Base-by-base conservation (phyloP, 2,113 vertebrate species). In the Zootoca vivipara region DNA sequence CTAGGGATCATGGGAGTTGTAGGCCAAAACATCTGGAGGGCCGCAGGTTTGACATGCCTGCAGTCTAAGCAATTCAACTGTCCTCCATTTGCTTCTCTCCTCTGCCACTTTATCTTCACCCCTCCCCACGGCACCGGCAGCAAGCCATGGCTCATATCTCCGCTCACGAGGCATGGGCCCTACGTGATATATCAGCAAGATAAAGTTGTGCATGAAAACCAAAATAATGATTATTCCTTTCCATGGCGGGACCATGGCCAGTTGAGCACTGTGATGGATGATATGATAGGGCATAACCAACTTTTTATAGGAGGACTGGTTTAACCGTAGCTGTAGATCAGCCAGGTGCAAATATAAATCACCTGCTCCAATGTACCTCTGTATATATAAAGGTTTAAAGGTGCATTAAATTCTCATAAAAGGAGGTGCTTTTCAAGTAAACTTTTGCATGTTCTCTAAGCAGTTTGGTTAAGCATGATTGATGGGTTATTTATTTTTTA, bases 381-480 rank as follows among this genome's bases (percentile, higher is more conserved):
- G 87, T 73, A 73, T 56, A 89, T 70, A 88, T 87, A 90, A 79
- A 82, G 62, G 12, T 93, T 89, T 91, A 85, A 94, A 92, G 89
- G 85, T 56, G 58, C 70, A 84, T 77, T 80, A 78, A 69, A 83
- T 33, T 42, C 87, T 90, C 92, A 87, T 92, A 92, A 95, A 69
- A 62, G 83, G 69, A 78, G 35, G 58, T 86, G 22, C 70, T 88
- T 93, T 87, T 88, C 89, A 81, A 79, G 58, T 85, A 85, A 86
- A 91, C 82, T 82, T 89, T 0, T 80, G 92, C 93, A 87, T 89
- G 90, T 85, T 93, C 90, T 90, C 89, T 42, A 92, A 94, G 91
- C 93, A 92, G 93, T 85, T 58, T 75, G 62, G 12, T 88, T 83
- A 88, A 83, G 87, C 67, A 28, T 87, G 85, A 91, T n/a, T 87